Conservation (phyloP, 2,113 vertebrate species). For the Mustela nigripes region DNA sequence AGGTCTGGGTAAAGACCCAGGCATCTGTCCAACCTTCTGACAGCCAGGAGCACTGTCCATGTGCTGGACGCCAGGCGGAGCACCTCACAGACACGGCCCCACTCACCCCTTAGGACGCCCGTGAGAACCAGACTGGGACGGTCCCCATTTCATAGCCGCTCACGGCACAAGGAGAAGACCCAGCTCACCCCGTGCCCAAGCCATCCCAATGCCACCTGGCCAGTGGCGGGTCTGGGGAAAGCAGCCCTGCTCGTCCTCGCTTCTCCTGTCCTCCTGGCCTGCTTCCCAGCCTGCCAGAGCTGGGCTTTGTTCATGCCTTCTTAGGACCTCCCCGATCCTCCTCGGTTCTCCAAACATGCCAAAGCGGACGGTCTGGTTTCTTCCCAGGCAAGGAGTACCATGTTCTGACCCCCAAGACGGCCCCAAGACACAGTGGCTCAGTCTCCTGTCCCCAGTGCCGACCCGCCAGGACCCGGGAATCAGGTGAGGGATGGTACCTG, state of each 20-base stretch:
- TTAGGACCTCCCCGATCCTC: fast-evolving
- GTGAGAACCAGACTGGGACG: fast-evolving
- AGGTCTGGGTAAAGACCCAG: neutral
- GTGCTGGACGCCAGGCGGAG: fast-evolving
- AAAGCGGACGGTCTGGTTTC: neutral
- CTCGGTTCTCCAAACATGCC: neutral
- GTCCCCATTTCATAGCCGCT: neutral
- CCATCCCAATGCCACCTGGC: neutral
- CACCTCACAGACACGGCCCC: fast-evolving
- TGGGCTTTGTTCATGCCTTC: neutral
- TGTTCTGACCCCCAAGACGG: neutral
- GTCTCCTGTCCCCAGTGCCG: conserved; percentile 65
- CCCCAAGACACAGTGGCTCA: neutral
- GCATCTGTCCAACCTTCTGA: neutral
- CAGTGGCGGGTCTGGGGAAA: fast-evolving
- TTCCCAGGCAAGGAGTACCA: conserved; percentile 81
- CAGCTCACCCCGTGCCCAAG: fast-evolving
- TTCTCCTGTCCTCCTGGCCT: neutral
- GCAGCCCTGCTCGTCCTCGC: fast-evolving
- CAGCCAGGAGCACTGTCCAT: fast-evolving
- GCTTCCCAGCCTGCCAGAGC: neutral
- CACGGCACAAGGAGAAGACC: neutral
- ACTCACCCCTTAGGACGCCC: neutral
- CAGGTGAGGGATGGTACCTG: conserved; percentile 50
- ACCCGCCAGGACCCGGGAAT: neutral